Conservation (phyloP, 2,797 vertebrate species). For the Acanthurus leucopareius region DNA sequence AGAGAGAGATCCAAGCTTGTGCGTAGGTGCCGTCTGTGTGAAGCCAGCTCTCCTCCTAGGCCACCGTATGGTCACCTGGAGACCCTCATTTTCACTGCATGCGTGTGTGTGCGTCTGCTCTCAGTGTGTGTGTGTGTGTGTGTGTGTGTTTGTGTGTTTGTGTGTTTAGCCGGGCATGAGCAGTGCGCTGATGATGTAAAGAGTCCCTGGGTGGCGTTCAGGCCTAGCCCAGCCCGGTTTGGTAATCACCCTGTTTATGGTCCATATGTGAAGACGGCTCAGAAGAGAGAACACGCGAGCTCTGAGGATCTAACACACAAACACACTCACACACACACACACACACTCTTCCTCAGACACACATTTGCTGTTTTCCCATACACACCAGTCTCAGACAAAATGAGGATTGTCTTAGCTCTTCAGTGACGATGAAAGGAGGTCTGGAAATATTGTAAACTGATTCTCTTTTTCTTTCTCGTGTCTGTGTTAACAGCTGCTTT, state of each 20-base stretch:
- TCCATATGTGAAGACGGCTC: conserved; percentile 87
- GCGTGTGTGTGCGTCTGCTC: conserved; percentile 32
- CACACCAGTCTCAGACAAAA: conserved; percentile 58
- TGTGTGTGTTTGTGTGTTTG: conserved; percentile 58
- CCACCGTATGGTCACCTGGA: conserved; percentile 82
- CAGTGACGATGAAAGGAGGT: conserved; percentile 39
- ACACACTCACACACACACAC: conserved; percentile 49
- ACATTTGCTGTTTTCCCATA: conserved; percentile 49
- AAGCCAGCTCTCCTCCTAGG: conserved; percentile 76
- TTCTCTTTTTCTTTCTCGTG: not conserved
- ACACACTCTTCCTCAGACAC: conserved; percentile 60
- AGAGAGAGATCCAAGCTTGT: conserved; percentile 42
- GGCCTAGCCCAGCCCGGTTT: conserved; percentile 83
- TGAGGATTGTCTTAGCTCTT: conserved; percentile 60
- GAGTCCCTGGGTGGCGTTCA: conserved; percentile 87
- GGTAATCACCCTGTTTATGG: conserved; percentile 88
- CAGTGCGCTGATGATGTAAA: conserved; percentile 84
- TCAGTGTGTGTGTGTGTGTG: conserved; percentile 41
- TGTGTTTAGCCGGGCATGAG: conserved; percentile 82
- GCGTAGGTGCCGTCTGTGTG: conserved; percentile 58
- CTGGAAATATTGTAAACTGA: conserved; percentile 32
- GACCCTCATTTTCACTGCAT: conserved; percentile 61
- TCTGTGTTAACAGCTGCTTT: not conserved
- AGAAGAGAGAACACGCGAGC: conserved; percentile 73
- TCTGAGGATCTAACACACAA: conserved; percentile 67